phyloP scores from a whole-genome alignment of 2,888 invertebrate species.

The Itoplectis maculator region DNA sequence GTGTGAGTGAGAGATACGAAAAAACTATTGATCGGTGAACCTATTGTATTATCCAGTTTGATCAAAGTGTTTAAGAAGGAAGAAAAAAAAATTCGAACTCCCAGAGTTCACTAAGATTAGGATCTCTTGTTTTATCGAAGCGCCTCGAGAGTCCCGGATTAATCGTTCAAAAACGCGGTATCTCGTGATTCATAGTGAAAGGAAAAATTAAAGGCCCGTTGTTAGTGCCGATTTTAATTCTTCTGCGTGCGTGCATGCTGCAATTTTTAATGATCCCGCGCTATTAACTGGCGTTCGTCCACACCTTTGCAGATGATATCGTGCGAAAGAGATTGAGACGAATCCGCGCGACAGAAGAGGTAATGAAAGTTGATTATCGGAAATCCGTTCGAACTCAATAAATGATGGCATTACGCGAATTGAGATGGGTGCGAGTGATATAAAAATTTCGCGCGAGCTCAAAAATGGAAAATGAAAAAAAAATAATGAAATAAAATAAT shows the following conservation, averaged over 20 bases:
- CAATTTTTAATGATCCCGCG: slow-evolving; percentile 45
- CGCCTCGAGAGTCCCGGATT: slow-evolving; percentile 9
- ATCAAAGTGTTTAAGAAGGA: slow-evolving; percentile 27
- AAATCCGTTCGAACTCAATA: slow-evolving; percentile 54
- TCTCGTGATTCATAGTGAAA: slow-evolving; percentile 14
- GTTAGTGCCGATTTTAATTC: slow-evolving; percentile 36
- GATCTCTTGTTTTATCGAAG: slow-evolving; percentile 37
- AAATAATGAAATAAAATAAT: too few species aligned
- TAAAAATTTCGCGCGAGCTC: slow-evolving; percentile 55
- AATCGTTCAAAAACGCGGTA: slow-evolving; percentile 18
- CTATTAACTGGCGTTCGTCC: slow-evolving; percentile 6
- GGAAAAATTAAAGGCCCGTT: background rate
- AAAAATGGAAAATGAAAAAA: slow-evolving; percentile 17
- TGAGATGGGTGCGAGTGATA: slow-evolving; percentile 43
- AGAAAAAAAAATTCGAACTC: background rate
- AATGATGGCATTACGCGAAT: slow-evolving; percentile 50
- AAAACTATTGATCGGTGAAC: slow-evolving; percentile 45
- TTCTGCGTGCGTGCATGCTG: slow-evolving; percentile 21
- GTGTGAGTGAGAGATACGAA: slow-evolving; percentile 45
- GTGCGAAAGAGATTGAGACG: slow-evolving; percentile 32
- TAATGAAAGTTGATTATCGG: slow-evolving; percentile 15
- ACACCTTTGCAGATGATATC: slow-evolving; percentile 44
- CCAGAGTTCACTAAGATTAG: slow-evolving; percentile 16
- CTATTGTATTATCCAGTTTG: slow-evolving; percentile 33
- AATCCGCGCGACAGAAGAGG: slow-evolving; percentile 3